Evolutionary conservation across 37 sponge, comb jelly and placozoan species (phyloP), one percentile per base, ranked within the genome.

Genomic region (Diacarnus erythraeanus): DNA sequence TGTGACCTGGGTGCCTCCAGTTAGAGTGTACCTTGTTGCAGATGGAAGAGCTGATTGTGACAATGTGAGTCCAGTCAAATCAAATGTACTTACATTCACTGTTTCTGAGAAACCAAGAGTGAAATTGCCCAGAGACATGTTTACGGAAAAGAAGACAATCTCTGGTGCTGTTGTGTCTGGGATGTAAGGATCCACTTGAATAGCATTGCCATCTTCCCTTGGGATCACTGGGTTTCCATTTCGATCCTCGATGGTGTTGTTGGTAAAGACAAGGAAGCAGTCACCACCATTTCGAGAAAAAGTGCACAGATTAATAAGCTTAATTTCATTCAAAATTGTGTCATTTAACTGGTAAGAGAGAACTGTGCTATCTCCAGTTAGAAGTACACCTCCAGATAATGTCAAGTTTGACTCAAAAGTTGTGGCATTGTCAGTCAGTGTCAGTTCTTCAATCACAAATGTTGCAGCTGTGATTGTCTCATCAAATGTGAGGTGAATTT

Each of bases 121-220:
- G 18, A 94, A 67, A 38, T 87, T 71, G 2, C 94, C 94, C 26
- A 81, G 60, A 1, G 94, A 78, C 94, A 94, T 94, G 83, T 87
- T 86, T n/a, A 94, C 88, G n/a, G 77, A 12, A 37, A 88, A 83
- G 57, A 35, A 72, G 39, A 81, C 68, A 38, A 94, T 78, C 4
- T 57, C 56, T n/a, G 94, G 94, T 33, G 83, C 37, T 10, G 84
- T 94, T 2, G 36, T 72, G 54, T 94, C 94, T 0, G 57, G 5
- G 10, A 90, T 77, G 80, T 87, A 94, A 5, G 70, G 42, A n/a
- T 71, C 42, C 0, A 83, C 86, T 47, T 51, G 72, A 18, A 68
- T 26, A 0, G 85, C 82, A 64, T 76, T 41, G 42, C 63, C 77
- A 47, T 72, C 66, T 8, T 35, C 71, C 12, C 21, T 40, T 44